Evolutionary conservation across 2,113 vertebrate species (phyloP).

Genomic region (Nesogale talazaci): DNA sequence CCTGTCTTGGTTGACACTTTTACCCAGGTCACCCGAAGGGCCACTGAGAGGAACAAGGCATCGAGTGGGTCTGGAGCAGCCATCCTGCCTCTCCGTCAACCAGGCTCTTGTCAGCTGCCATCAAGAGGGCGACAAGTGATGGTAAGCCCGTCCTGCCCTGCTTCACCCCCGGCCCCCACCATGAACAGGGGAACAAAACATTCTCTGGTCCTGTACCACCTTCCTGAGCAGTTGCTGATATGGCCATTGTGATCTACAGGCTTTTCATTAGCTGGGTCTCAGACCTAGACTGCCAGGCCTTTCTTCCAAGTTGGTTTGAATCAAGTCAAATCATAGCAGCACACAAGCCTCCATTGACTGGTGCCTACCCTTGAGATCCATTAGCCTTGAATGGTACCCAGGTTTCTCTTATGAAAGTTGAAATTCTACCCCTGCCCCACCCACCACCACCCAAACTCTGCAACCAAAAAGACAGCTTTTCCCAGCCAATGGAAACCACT

Average conservation of each 20-base stretch:
- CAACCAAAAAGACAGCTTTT: background rate
- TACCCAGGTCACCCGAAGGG: background rate
- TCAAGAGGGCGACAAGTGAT: background rate
- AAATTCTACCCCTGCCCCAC: background rate
- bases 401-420: background rate
- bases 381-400: background rate
- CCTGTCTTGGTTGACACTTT: background rate
- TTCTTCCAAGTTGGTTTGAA: background rate
- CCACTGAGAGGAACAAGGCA: background rate
- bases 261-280: background rate
- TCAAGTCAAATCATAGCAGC: background rate
- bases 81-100: background rate
- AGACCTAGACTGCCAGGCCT: background rate
- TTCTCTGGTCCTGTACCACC: background rate
- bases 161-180: no score
- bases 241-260: background rate
- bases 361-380: background rate
- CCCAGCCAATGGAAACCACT: background rate
- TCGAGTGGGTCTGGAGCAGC: no score
- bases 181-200: background rate
- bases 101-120: background rate
- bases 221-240: background rate
- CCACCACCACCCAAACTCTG: background rate
- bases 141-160: background rate
- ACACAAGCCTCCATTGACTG: background rate